Percentiles rank a stretch among this genome's conserved stretches.
Conservation (phyloP, 1,140 invertebrate genomes). For the Eulimnadia texana region DNA sequence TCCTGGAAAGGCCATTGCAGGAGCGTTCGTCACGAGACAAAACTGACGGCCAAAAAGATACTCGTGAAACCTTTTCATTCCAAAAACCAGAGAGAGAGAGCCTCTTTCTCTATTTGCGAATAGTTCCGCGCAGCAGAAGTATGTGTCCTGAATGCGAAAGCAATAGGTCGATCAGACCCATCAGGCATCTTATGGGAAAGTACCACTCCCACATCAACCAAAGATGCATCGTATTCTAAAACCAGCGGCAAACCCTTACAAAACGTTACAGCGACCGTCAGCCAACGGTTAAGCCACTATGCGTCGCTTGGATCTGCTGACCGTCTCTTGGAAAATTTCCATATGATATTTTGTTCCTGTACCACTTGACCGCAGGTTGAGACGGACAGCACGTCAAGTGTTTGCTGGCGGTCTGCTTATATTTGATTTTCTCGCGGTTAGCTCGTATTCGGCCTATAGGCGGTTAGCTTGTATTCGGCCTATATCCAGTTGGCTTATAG, state of each 20-base stretch:
- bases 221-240: conserved; percentile 30
- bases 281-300: too few species aligned
- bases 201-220: conserved; percentile 32
- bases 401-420: too few species aligned
- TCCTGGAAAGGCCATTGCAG: conserved; percentile 24
- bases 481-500: too few species aligned
- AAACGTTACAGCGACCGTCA: too few species aligned
- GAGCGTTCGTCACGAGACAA: conserved; percentile 29
- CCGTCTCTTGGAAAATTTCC: too few species aligned
- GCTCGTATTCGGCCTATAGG: too few species aligned
- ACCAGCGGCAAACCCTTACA: conserved; percentile 33
- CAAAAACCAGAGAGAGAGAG: conserved; percentile 26
- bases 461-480: too few species aligned
- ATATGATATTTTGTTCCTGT: too few species aligned
- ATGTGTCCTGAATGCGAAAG: conserved; percentile 28
- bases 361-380: too few species aligned
- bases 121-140: conserved; percentile 24
- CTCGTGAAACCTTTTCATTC: conserved; percentile 27
- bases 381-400: too few species aligned
- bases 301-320: too few species aligned
- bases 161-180: conserved; percentile 31
- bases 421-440: too few species aligned
- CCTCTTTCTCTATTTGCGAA: conserved; percentile 29
- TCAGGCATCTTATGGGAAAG: conserved; percentile 27
- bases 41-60: conserved; percentile 26